Percentiles rank a stretch among this genome's conserved stretches.
phyloP scores from a whole-genome alignment of 2,888 invertebrate species.

The Encarsia formosa region DNA sequence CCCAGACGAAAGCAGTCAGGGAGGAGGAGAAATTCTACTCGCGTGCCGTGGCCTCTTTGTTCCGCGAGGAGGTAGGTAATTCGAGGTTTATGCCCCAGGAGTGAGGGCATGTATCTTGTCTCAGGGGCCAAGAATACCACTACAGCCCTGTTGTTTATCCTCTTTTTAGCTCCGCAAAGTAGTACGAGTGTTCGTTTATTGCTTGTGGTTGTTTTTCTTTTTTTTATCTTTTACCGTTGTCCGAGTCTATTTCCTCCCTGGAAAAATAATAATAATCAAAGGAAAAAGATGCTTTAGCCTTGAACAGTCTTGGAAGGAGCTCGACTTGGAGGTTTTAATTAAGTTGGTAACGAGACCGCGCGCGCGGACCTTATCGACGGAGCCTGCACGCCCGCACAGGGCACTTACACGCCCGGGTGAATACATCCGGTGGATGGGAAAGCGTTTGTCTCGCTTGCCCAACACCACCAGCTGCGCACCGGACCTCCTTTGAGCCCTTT shows the following conservation, averaged over 20 bases:
- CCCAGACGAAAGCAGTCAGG: conserved; percentile 7
- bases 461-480: not conserved
- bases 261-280: too few species aligned
- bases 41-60: too few species aligned
- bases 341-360: conserved; percentile 13
- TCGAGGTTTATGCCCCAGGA: conserved; percentile 24
- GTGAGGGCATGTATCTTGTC: conserved; percentile 19
- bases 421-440: not conserved
- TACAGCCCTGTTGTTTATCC: too few species aligned
- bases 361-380: conserved; percentile 6
- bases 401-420: conserved; percentile 4
- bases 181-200: conserved; percentile 10
- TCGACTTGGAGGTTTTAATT: conserved; percentile 6
- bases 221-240: conserved; percentile 1
- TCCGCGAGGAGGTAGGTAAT: conserved; percentile 23
- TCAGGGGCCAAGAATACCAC: not conserved
- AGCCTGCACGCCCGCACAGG: conserved; percentile 6
- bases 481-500: not conserved
- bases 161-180: too few species aligned
- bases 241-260: not conserved
- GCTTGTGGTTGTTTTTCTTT: conserved; percentile 1
- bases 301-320: not conserved
- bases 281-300: too few species aligned
- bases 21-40: not conserved
- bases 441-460: too few species aligned